Base-by-base conservation (phyloP, 2,888 invertebrate species). In the Cerastis leucographa region DNA sequence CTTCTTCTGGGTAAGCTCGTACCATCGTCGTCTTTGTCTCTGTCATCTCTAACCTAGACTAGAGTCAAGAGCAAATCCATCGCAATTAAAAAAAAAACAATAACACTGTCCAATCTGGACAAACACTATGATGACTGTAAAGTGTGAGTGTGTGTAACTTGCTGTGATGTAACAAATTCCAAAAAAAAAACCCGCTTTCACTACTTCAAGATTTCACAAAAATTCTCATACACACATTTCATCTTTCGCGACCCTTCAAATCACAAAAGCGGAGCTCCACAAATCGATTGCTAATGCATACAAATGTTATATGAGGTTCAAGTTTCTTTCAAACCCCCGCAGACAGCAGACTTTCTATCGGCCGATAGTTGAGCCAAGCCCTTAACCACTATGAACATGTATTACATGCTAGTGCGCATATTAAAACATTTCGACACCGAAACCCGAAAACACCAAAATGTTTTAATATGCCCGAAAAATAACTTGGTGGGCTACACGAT, bases 271-370 rank as follows among this genome's bases (percentile, higher is more conserved):
- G 14, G 19, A 74, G 49, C 46, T 46, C n/a, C 8, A 19, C 42
- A 46, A 56, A 78, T 74, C 12, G 82, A 75, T 75, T 74, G 2
- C 56, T 42, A 49, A 74, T 75, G 64, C 76, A 81, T 42, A 25
- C 56, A 65, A 56, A 65, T 74, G 14, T 42, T n/a, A 29, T 42
- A 42, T 65, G 11, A 54, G n/a, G n/a, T 54, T 54, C 51, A 54
- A 54, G n/a, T 51, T 51, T 7, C 11, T 56, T 25, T 17, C 14
- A 25, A 56, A 7, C 14, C 25, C 25, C 14, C n/a, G 11, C 56
- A 25, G 25, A 56, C 56, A 14, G 2, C 14, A 2, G 14, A 14
- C 25, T 56, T 56, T 56, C 14, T 14, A 25, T 25, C 7, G 25
- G 14, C 14, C 25, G 51, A 56, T 2, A 56, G 17, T 25, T 56